phyloP scores from a whole-genome alignment of 2,113 vertebrate species.

The Oncorhynchus nerka region DNA sequence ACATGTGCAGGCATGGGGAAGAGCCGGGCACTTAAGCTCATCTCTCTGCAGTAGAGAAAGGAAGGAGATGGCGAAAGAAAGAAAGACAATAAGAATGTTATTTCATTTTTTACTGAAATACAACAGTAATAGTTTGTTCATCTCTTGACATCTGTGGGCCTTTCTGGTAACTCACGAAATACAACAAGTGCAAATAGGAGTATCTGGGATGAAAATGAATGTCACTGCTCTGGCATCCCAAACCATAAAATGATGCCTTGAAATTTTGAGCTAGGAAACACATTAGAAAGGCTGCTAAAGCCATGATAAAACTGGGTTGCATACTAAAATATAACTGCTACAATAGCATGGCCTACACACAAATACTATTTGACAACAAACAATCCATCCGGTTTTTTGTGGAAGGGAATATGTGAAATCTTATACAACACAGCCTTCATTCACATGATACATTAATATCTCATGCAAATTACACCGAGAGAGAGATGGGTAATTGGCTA shows the following conservation, averaged over 20 bases:
- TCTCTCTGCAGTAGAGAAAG: conserved; percentile 81
- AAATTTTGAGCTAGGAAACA: conserved; percentile 13
- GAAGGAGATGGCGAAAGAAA: conserved; percentile 17
- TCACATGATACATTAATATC: conserved; percentile 40
- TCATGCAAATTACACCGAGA: conserved; percentile 45
- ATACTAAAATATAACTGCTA: conserved; percentile 3
- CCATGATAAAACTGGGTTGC: conserved; percentile 10
- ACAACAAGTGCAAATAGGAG: conserved; percentile 1
- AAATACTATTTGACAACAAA: conserved; percentile 27
- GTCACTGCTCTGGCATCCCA: conserved; percentile 17
- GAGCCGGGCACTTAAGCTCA: conserved; percentile 92
- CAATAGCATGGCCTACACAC: not conserved
- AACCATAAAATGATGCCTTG: not conserved
- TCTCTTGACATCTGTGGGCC: conserved; percentile 8
- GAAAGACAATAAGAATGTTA: not conserved
- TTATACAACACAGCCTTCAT: conserved; percentile 27
- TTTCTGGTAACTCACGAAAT: not conserved
- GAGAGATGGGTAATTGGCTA: conserved; percentile 33
- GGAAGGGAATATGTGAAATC: conserved; percentile 16
- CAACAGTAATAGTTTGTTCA: conserved; percentile 1
- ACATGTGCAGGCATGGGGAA: conserved; percentile 96
- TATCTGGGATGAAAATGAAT: not conserved
- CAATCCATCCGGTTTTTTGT: conserved; percentile 6
- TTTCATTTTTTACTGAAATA: not conserved
- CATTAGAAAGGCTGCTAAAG: conserved; percentile 10